Conservation (phyloP, 1,140 invertebrate species). For the Teleogryllus occipitalis region DNA sequence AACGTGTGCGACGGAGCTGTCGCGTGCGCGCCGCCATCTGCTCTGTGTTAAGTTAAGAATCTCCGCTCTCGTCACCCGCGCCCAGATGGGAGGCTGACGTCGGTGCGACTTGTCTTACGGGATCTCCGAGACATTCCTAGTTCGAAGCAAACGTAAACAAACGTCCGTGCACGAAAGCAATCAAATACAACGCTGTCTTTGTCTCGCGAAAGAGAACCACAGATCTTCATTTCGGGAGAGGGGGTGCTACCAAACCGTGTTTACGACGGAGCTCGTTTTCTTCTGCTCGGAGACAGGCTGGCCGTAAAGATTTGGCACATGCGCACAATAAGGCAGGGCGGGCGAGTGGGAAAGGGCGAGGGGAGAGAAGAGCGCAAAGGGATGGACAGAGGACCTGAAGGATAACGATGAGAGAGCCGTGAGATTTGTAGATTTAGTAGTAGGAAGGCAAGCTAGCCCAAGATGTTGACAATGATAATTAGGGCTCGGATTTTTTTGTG, state of each 20-base stretch:
- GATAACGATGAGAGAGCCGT: too few relatives aligned
- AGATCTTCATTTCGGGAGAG: not conserved
- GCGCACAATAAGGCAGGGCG: too few relatives aligned
- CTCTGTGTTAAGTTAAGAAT: not conserved
- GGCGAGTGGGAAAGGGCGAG: too few relatives aligned
- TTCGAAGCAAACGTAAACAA: not conserved
- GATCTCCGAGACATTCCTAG: not conserved
- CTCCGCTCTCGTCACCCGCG: slow-evolving; percentile 1
- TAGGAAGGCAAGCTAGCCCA: too few relatives aligned
- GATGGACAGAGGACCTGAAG: too few relatives aligned
- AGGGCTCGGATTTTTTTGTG: too few relatives aligned
- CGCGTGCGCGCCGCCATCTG: not conserved
- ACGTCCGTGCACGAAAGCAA: not conserved
- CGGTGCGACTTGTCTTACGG: not conserved
- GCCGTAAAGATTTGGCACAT: not conserved
- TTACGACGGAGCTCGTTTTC: not conserved
- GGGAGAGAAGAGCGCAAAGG: too few relatives aligned
- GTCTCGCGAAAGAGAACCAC: not conserved
- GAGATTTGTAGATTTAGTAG: too few relatives aligned
- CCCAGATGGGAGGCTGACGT: not conserved
- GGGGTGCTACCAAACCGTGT: not conserved
- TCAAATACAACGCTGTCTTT: not conserved
- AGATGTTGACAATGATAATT: too few relatives aligned
- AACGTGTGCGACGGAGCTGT: not conserved
- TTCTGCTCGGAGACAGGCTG: not conserved